Evolutionary conservation across 2,888 invertebrate genomes (phyloP).

Genomic region (Ctenicera cuprea): DNA sequence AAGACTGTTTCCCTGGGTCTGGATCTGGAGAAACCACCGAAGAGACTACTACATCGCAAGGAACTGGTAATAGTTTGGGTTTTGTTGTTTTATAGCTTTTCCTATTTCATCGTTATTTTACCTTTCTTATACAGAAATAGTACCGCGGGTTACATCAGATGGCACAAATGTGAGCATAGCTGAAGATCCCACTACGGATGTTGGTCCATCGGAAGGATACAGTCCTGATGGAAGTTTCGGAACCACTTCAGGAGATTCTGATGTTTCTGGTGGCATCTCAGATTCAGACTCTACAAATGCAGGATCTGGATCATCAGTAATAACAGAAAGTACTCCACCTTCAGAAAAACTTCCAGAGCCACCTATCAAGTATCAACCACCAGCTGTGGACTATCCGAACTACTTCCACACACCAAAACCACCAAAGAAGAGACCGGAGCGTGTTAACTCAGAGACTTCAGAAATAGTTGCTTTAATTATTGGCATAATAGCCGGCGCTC

Average conservation of each 20-base stretch:
- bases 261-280: slow-evolving; percentile 55
- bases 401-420: slow-evolving; percentile 69
- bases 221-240: slow-evolving; percentile 50
- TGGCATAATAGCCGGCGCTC: slow-evolving; percentile 92
- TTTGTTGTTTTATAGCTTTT: neutral
- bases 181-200: slow-evolving; percentile 38
- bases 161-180: slow-evolving; percentile 47
- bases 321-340: slow-evolving; percentile 52
- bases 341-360: slow-evolving; percentile 60
- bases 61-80: slow-evolving; percentile 72
- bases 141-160: slow-evolving; percentile 61
- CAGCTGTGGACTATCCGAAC: slow-evolving; percentile 67
- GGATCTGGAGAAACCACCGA: slow-evolving; percentile 81
- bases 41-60: slow-evolving; percentile 77
- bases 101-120: slow-evolving; percentile 2
- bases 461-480: slow-evolving; percentile 87
- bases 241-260: slow-evolving; percentile 43
- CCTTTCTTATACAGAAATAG: slow-evolving; percentile 62
- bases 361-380: slow-evolving; percentile 63
- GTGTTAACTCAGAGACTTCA: slow-evolving; percentile 81
- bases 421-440: slow-evolving; percentile 70
- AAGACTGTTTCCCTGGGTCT: slow-evolving; percentile 88
- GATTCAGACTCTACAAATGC: slow-evolving; percentile 41
- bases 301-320: slow-evolving; percentile 19
- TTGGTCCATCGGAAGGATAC: slow-evolving; percentile 37